Evolutionary conservation across 2,888 invertebrate species (phyloP).

Genomic region (Timema cristinae): DNA sequence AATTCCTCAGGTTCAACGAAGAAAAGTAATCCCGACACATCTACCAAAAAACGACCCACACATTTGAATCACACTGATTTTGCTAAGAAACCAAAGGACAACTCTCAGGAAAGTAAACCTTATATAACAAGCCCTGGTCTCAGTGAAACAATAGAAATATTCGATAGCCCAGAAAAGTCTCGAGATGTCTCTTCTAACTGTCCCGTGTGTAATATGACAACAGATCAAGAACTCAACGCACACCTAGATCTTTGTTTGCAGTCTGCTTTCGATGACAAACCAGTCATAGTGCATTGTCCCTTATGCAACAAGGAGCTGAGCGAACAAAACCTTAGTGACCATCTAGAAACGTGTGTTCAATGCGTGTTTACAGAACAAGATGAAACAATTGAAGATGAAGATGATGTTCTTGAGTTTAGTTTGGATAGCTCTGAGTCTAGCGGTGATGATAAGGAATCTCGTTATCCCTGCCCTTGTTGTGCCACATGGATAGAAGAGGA

Average conservation of each 20-base stretch:
- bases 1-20: neutral
- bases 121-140: neutral
- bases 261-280: neutral
- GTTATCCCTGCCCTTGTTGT: slow-evolving; percentile 58
- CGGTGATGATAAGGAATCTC: neutral
- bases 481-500: slow-evolving; percentile 49
- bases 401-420: neutral
- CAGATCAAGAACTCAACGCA: slow-evolving; percentile 45
- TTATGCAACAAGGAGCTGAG: slow-evolving; percentile 12
- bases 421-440: neutral
- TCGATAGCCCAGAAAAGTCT: slow-evolving; percentile 1
- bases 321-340: slow-evolving; percentile 42
- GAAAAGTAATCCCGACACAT: too few species aligned
- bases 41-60: too few species aligned
- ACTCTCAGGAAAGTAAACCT: neutral
- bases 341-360: slow-evolving; percentile 52
- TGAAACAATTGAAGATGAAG: slow-evolving; percentile 30
- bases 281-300: slow-evolving; percentile 11
- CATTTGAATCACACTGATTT: neutral
- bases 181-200: slow-evolving; percentile 41
- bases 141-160: neutral
- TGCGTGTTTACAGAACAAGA: slow-evolving; percentile 38
- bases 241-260: slow-evolving; percentile 26
- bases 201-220: slow-evolving; percentile 48
- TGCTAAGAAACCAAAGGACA: neutral